phyloP scores from a whole-genome alignment of 2,113 vertebrate genomes.

The Colaptes auratus region DNA sequence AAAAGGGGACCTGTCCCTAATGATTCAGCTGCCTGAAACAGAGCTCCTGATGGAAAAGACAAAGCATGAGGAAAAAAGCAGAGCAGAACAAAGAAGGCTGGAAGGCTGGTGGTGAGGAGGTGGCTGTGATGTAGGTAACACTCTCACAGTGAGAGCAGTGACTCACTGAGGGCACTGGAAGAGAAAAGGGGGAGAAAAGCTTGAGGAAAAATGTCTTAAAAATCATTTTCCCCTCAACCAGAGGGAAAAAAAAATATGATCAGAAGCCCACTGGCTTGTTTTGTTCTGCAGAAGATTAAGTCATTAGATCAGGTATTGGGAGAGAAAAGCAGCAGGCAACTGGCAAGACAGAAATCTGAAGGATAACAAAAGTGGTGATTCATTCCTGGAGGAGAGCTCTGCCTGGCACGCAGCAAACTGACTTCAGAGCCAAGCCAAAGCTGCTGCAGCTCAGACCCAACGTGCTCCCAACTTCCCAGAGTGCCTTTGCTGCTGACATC shows the following conservation, averaged over 20 bases:
- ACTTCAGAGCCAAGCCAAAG: not conserved
- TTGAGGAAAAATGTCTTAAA: not conserved
- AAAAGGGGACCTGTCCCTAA: not conserved
- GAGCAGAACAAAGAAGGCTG: constrained; percentile 32
- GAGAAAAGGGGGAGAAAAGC: not conserved
- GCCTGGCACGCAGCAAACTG: not conserved
- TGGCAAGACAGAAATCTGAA: not conserved
- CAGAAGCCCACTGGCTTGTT: not conserved
- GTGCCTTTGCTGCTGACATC: rapidly evolving
- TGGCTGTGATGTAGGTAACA: constrained; percentile 48
- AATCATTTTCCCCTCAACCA: not conserved
- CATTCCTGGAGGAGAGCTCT: not conserved
- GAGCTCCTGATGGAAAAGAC: not conserved
- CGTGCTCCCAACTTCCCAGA: not conserved
- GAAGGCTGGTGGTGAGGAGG: constrained; percentile 33
- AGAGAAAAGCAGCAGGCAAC: not conserved
- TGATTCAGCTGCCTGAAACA: not conserved
- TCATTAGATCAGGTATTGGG: not conserved
- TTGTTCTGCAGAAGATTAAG: not conserved
- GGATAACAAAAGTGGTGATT: not conserved
- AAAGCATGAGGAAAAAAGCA: constrained; percentile 14
- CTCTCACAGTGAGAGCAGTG: not conserved
- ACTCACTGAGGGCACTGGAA: constrained; percentile 19
- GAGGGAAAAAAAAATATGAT: not conserved
- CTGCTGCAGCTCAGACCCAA: not conserved